These are phyloP conservation scores for Hesperia comma DNA, from an alignment of 2,888 invertebrate genomes.

Conservation along the genomic window DNA sequence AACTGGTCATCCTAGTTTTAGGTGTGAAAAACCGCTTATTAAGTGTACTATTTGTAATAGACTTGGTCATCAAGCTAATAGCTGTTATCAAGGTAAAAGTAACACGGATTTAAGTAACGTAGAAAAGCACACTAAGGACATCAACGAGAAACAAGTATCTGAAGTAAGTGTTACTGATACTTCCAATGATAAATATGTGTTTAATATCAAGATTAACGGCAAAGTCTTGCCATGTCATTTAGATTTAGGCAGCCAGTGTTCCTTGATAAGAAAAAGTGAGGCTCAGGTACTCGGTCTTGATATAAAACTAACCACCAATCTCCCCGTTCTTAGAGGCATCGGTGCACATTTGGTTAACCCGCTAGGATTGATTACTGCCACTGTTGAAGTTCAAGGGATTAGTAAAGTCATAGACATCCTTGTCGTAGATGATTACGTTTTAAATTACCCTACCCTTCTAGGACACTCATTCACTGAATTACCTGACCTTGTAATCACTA, in stretches of 20 bases:
- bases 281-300: neutral
- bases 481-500: neutral
- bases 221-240: neutral
- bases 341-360: neutral
- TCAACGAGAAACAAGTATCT: neutral
- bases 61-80: conserved; percentile 11
- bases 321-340: neutral
- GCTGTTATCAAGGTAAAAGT: conserved; percentile 8
- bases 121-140: neutral
- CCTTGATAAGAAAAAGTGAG: neutral
- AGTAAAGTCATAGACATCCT: neutral
- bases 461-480: neutral
- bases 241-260: neutral
- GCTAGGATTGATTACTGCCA: neutral
- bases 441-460: neutral
- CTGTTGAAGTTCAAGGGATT: neutral
- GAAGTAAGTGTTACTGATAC: neutral
- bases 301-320: neutral
- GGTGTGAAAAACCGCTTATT: conserved; percentile 15
- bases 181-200: neutral
- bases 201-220: neutral
- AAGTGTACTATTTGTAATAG: conserved; percentile 19
- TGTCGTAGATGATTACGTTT: neutral
- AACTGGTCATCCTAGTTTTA: conserved; percentile 22
- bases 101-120: neutral